These are phyloP conservation scores for Platysteira castanea DNA, from an alignment of 2,113 vertebrate genomes.

Conservation along the genomic window DNA sequence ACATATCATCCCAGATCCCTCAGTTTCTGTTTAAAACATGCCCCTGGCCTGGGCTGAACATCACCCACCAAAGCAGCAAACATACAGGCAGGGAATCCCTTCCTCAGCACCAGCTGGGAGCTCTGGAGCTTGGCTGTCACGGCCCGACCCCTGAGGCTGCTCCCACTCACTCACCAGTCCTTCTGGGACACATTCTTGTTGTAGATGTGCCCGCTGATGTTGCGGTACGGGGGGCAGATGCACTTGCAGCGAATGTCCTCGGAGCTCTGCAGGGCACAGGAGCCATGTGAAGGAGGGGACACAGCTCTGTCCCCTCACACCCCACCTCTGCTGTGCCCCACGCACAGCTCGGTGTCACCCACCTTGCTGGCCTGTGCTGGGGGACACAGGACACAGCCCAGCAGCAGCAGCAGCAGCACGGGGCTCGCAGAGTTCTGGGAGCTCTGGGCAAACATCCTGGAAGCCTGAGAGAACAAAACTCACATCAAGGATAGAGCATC, in stretches of 20 bases:
- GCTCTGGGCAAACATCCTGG: not conserved
- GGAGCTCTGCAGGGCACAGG: constrained; percentile 75
- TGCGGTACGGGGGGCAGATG: constrained; percentile 92
- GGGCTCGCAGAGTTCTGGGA: not conserved
- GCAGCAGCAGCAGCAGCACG: constrained; percentile 4
- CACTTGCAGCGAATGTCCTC: constrained; percentile 96
- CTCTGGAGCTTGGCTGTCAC: rapidly evolving
- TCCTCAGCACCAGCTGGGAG: not conserved
- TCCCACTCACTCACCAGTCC: constrained; percentile 83
- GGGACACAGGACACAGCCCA: constrained; percentile 54
- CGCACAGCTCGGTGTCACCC: not conserved
- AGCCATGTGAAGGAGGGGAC: not conserved
- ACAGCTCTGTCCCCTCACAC: not conserved
- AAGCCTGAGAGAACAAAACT: constrained; percentile 19
- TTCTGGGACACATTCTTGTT: constrained; percentile 92
- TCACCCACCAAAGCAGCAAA: not conserved
- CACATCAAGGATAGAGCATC: not conserved
- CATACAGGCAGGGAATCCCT: not conserved
- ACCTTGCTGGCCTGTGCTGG: constrained; percentile 71
- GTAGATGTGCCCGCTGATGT: constrained; percentile 91
- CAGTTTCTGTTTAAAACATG: not conserved
- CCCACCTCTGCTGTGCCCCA: not conserved
- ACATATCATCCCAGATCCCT: not conserved
- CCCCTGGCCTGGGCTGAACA: not conserved
- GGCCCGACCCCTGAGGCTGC: not conserved